Base-by-base conservation (phyloP, 2,797 vertebrate genomes). In the Gymnocypris eckloni region DNA sequence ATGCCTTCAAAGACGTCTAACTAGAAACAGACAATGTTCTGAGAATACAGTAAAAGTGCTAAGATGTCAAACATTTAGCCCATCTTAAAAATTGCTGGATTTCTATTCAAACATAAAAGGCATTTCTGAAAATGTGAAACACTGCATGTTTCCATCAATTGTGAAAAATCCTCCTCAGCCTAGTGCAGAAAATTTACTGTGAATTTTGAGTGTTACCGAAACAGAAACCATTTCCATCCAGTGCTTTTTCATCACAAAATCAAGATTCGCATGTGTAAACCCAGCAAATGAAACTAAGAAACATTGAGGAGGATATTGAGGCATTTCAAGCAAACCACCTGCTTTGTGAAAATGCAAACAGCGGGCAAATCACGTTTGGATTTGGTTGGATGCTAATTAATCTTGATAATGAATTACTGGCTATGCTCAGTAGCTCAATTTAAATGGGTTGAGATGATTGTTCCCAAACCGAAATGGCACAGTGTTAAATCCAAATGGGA, bases 401-500 rank as follows among this genome's bases (percentile, higher is more conserved):
- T 66, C 66, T 41, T 78, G 61, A 69, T 73, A 82, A 80, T 86
- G 71, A 86, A 79, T 79, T 79, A 50, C 52, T 76, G 13, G 86
- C 70, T 75, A 80, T 85, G 76, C 79, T 67, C 67, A 73, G 75
- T 70, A 69, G 69, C 52, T 71, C 75, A 33, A 59, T 85, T 79
- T 71, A 85, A 85, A 85, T 79, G 48, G 69, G 77, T 54, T 80
- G 52, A 85, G 54, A 85, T 73, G 66, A 85, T 73, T 67, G 59
- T 75, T 56, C 52, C 18, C 45, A 84, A 54, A 41, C 90, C 87
- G 85, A 90, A 93, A 91, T 89, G 64, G 76, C 87, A 92, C 86
- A 79, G 86, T 92, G 88, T 91, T 91, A 89, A 73, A 25, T 75
- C 85, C 88, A 92, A 94, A 92, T 88, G 84, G 87, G 86, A 87